Evolutionary conservation across 2,113 vertebrate genomes (phyloP), one percentile per base, ranked within the genome.

Genomic region (Larimichthys polyactis): DNA sequence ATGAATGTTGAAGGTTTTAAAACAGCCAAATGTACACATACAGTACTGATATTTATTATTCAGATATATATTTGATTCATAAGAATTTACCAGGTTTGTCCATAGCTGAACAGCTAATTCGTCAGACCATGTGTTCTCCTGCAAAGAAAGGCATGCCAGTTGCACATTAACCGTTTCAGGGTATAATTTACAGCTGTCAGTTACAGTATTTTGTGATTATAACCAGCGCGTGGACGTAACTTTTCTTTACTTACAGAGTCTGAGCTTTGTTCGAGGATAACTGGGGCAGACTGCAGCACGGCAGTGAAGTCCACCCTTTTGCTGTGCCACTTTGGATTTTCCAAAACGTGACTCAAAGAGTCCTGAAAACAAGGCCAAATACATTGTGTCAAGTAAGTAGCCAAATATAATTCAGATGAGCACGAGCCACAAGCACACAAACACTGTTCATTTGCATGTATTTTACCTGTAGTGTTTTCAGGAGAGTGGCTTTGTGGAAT

Each of bases 221-320:
- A 22, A 36, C 11, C 24, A 24, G 1, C 5, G 19, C 32, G 29
- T 20, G 14, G 1, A n/a, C 32, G 48, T 52, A 8, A 4, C 2
- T 55, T 60, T 40, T 55, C 6, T 72, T 43, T 43, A 79, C 92
- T 92, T 78, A 95, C 95, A 71, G 66, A 76, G 7, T 78, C 75
- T 29, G 75, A 54, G n/a, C 60, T 58, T 4, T 74, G 57, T 5
- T 90, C 79, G 3, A 69, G 22, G 79, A 94, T 69, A 3, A 91
- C 46, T 10, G 94, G 94, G 19, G 44, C 55, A 15, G 97, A 93
- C 71, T 98, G 97, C 27, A 95, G 76, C 6, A 96, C 89, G 3
- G 93, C 94, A 0, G 94, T 76, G 7, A 98, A 98, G 85, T 97
- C 96, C 16, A 93, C 88, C 0, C 66, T 85, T 16, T 79, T 64